Conservation (phyloP, 2,888 invertebrate species). For the Tigriopus californicus region DNA sequence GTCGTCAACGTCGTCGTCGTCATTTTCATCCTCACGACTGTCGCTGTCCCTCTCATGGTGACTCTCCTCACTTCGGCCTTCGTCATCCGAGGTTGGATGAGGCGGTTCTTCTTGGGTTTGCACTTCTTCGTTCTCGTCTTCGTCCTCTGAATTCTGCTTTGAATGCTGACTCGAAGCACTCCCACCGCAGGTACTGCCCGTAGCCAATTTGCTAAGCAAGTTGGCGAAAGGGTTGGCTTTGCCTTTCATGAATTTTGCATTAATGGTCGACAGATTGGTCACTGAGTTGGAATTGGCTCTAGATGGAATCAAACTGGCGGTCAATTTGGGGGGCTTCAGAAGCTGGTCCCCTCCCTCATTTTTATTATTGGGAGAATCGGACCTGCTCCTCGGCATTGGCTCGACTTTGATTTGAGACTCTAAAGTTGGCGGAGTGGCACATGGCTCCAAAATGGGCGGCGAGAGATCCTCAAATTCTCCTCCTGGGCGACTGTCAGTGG, state of each 20-base stretch:
- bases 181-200: not conserved
- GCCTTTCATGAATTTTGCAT: conserved; percentile 9
- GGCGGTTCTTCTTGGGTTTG: too few species aligned
- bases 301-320: conserved; percentile 21
- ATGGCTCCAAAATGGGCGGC: conserved; percentile 26
- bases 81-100: too few species aligned
- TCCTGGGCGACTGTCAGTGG: not conserved
- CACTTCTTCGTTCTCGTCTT: too few species aligned
- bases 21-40: not conserved
- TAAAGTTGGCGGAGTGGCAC: conserved; percentile 16
- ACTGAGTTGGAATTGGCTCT: conserved; percentile 19
- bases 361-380: not conserved
- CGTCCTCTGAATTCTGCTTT: not conserved
- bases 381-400: not conserved
- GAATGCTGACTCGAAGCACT: not conserved
- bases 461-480: conserved; percentile 21
- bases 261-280: conserved; percentile 8
- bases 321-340: conserved; percentile 29
- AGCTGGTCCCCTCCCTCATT: conserved; percentile 22
- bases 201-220: not conserved
- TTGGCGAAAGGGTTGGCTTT: conserved; percentile 15
- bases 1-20: not conserved
- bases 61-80: too few species aligned
- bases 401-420: conserved; percentile 17
- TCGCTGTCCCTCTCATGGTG: not conserved